Evolutionary conservation across 2,113 vertebrate species (phyloP).

Genomic region (Crypturellus undulatus): DNA sequence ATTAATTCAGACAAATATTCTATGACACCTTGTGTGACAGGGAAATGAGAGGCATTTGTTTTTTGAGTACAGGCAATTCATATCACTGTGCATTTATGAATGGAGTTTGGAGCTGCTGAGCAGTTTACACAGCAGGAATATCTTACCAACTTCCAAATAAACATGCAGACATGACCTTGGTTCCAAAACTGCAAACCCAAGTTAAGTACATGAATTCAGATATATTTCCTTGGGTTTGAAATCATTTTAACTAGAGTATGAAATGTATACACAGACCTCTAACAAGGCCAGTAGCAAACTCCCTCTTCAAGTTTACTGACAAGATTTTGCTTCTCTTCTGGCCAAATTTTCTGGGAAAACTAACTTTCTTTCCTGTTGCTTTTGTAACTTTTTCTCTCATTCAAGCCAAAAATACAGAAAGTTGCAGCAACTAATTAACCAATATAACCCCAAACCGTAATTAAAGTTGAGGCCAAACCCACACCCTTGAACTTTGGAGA

Average conservation of each 20-base stretch:
- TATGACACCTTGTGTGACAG: not conserved
- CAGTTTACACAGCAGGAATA: not conserved
- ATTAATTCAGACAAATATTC: not conserved
- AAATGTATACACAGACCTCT: not conserved
- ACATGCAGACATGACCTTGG: not conserved
- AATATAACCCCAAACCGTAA: not conserved
- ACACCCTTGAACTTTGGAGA: not conserved
- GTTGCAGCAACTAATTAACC: not conserved
- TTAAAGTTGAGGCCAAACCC: not conserved
- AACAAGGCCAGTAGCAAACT: not conserved
- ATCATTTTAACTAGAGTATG: not conserved
- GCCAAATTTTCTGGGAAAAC: not conserved
- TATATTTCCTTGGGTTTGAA: not conserved
- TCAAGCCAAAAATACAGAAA: not conserved
- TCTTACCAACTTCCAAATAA: not conserved
- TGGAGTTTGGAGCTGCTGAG: not conserved
- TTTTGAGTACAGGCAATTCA: not conserved
- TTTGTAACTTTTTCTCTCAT: slow-evolving; percentile 1
- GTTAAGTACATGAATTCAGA: not conserved
- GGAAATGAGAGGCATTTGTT: not conserved
- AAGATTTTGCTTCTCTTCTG: not conserved
- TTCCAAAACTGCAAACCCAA: not conserved
- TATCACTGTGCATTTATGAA: not conserved
- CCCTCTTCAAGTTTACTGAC: not conserved
- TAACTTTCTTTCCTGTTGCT: not conserved